Conservation (phyloP, 2,113 vertebrate species). For the Phylloscopus trochiloides region DNA sequence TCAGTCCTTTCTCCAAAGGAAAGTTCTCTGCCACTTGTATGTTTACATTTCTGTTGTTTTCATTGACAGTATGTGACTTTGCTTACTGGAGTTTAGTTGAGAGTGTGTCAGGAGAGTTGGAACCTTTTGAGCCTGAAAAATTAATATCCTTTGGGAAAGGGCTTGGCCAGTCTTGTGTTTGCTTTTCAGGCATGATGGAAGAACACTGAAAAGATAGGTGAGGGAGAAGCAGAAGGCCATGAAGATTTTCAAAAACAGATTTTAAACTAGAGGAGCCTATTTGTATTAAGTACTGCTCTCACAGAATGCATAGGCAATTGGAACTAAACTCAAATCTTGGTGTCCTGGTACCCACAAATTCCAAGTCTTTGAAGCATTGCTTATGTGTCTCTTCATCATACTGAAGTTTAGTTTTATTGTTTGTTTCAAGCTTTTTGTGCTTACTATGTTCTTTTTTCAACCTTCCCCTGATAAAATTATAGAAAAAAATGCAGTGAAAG, state of each 20-base stretch:
- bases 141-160: background rate
- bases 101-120: background rate
- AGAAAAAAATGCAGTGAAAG: background rate
- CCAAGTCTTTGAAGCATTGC: background rate
- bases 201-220: background rate
- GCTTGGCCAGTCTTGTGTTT: background rate
- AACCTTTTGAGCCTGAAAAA: background rate
- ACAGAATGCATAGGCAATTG: background rate
- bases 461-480: background rate
- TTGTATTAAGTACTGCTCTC: background rate
- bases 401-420: background rate
- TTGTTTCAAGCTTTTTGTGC: background rate
- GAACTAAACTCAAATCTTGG: background rate
- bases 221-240: background rate
- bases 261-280: background rate
- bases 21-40: background rate
- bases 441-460: background rate
- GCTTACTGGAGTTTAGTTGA: background rate
- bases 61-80: background rate
- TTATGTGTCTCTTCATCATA: background rate
- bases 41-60: background rate
- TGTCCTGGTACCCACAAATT: background rate
- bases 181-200: background rate
- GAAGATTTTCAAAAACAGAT: background rate
- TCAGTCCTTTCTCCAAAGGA: background rate